Conservation (phyloP, 2,113 vertebrate species). For the Myotis lucifugus region DNA sequence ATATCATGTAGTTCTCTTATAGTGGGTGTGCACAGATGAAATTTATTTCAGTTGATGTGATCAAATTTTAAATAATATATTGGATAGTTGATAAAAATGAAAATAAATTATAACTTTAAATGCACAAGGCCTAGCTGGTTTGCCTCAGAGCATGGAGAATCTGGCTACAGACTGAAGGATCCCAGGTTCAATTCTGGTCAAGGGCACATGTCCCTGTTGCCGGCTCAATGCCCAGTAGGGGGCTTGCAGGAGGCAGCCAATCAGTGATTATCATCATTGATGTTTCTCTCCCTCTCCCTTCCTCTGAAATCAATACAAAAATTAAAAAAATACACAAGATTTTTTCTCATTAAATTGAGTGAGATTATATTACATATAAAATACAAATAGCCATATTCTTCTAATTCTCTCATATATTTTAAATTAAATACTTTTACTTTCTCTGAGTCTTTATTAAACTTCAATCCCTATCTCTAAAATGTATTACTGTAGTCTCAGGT, state of each 20-base stretch:
- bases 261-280: too few relatives aligned
- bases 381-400: neutral
- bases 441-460: neutral
- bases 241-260: too few relatives aligned
- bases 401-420: neutral
- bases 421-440: neutral
- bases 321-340: too few relatives aligned
- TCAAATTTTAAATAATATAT: conserved; percentile 14
- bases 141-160: too few relatives aligned
- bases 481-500: neutral
- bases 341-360: conserved; percentile 27
- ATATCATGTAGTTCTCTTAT: neutral
- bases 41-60: conserved; percentile 31
- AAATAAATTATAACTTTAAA: neutral
- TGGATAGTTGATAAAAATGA: conserved; percentile 33
- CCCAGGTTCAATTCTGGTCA: too few relatives aligned
- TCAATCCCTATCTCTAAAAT: neutral
- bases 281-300: too few relatives aligned
- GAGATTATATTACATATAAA: conserved; percentile 31
- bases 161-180: too few relatives aligned
- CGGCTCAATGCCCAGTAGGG: too few relatives aligned
- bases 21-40: neutral
- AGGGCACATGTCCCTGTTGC: too few relatives aligned
- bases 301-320: too few relatives aligned
- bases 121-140: neutral